These are phyloP conservation scores for Thunnus maccoyii DNA, from an alignment of 2,113 vertebrate genomes.

Conservation along the genomic window DNA sequence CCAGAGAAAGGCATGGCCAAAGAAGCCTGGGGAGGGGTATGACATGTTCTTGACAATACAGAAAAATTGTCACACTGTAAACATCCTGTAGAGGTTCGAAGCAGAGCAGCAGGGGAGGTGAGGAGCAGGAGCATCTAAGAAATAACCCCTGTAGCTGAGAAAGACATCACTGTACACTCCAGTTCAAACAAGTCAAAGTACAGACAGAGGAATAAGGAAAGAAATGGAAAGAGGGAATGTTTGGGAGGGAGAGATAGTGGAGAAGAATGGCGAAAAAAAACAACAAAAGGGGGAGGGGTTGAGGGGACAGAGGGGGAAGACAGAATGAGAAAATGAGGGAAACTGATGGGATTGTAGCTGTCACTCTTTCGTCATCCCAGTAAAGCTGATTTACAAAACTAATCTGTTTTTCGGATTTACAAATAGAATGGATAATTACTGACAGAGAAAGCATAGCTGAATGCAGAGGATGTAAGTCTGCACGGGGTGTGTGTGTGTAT, in stretches of 20 bases:
- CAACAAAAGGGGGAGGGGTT: constrained; percentile 42
- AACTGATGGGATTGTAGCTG: constrained; percentile 78
- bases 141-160: constrained; percentile 43
- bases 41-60: constrained; percentile 50
- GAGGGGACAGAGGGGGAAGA: constrained; percentile 31
- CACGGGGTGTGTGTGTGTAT: constrained; percentile 26
- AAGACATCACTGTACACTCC: constrained; percentile 49
- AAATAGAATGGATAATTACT: constrained; percentile 82
- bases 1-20: constrained; percentile 53
- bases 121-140: constrained; percentile 45
- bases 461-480: constrained; percentile 54
- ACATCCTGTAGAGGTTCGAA: constrained; percentile 68
- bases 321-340: constrained; percentile 56
- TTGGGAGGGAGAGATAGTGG: constrained; percentile 70
- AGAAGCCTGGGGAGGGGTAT: constrained; percentile 49
- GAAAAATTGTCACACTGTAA: constrained; percentile 63
- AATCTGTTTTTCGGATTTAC: constrained; percentile 83
- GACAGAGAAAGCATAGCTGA: constrained; percentile 54
- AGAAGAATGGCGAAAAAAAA: constrained; percentile 56
- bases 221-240: constrained; percentile 47
- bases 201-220: constrained; percentile 21
- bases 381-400: constrained; percentile 82
- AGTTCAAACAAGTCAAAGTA: constrained; percentile 49
- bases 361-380: constrained; percentile 68
- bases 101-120: constrained; percentile 56